These are phyloP conservation scores for Oxygymnocypris stewartii DNA, from an alignment of 2,113 vertebrate species.

Conservation along the genomic window DNA sequence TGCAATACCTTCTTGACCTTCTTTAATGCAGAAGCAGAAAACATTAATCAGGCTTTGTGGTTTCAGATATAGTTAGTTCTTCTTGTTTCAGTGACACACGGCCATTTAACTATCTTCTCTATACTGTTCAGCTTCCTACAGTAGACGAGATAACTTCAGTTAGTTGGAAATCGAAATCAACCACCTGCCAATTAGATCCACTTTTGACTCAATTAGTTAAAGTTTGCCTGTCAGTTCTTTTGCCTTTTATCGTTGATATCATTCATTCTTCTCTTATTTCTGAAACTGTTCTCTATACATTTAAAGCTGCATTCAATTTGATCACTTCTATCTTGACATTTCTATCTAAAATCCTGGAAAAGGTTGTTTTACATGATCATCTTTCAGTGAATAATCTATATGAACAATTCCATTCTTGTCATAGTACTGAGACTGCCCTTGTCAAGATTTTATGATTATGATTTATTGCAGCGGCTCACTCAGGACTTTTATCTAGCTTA, in stretches of 20 bases:
- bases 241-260: neutral
- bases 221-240: neutral
- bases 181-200: neutral
- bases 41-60: neutral
- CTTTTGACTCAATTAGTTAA: neutral
- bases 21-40: neutral
- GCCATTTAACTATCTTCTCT: neutral
- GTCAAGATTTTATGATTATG: neutral
- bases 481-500: neutral
- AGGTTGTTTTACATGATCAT: no score
- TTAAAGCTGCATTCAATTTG: neutral
- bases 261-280: neutral
- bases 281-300: neutral
- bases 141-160: neutral
- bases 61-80: neutral
- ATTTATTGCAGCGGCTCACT: neutral
- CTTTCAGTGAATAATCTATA: neutral
- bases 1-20: neutral
- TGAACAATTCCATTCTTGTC: neutral
- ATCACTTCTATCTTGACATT: no score
- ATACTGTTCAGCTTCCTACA: neutral
- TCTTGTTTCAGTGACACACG: neutral
- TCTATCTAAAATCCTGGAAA: no score
- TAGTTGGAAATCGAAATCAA: neutral
- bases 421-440: neutral